Evolutionary conservation across 1,140 invertebrate species (phyloP), one percentile per base, ranked within the genome.

Genomic region (Plutomurus gul): DNA sequence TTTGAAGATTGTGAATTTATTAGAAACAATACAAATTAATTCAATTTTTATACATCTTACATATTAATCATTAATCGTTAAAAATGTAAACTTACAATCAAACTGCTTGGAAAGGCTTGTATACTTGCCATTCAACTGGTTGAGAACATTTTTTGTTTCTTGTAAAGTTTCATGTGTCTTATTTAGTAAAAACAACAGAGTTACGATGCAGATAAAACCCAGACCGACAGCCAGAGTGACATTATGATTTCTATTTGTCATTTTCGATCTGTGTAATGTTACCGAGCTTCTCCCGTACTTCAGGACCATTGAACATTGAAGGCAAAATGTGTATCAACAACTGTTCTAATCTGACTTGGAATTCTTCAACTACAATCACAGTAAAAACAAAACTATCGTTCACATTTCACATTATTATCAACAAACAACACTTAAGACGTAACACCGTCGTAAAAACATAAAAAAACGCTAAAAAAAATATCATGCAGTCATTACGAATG

Each of bases 61-160:
- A 13, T 6, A n/a, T 1, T 11, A 16, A 73, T 40, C 11, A 22
- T n/a, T 51, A 36, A 13, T 0, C 71, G 8, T 18, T 30, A 39
- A 71, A 33, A 60, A 71, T 33, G 22, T 22, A 27, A 1, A 39
- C 79, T 77, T 81, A 81, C 79, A 51, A 20, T 81, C 75, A 75
- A 75, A 81, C 51, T 81, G 75, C n/a, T 77, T 72, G 8, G 27
- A 72, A 6, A 80, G 70, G 13, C 27, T 51, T 10, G n/a, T 20
- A 27, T 72, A 78, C n/a, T 51, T 78, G 16, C 37, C 51, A 30
- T 78, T 47, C 22, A 47, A n/a, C 13, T 47, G 22, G n/a, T 49
- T 25, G 11, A 78, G 43, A 1, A 36, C 1, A 20, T 8, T 13
- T 49, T 78, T 51, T 25, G 37, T 36, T 43, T 78, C 65, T 40